These are phyloP conservation scores for Trissonchulus latispiculum DNA, from an alignment of 2,888 invertebrate species.

Conservation along the genomic window DNA sequence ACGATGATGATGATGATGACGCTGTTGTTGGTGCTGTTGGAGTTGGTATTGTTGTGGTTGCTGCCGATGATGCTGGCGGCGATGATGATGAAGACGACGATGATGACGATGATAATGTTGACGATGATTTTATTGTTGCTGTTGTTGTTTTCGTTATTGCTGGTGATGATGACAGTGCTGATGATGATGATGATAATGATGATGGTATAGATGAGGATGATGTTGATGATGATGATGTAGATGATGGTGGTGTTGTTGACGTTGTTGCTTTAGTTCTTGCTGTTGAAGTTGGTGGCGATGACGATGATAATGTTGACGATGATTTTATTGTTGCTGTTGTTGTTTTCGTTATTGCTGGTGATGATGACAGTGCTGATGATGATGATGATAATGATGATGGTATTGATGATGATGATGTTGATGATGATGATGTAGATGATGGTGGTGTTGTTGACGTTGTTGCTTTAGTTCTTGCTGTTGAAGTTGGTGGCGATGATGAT, in stretches of 20 bases:
- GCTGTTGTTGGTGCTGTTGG: background rate
- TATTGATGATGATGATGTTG: too few species aligned
- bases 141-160: too few species aligned
- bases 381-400: too few species aligned
- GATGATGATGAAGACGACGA: too few species aligned
- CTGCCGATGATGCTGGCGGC: conserved; percentile 1
- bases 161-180: too few species aligned
- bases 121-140: background rate
- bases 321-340: too few species aligned
- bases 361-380: too few species aligned
- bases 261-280: background rate
- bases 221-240: background rate
- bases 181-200: too few species aligned
- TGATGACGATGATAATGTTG: conserved; percentile 8
- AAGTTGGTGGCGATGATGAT: background rate
- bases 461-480: background rate
- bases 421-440: conserved; percentile 3
- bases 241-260: background rate
- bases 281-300: too few species aligned
- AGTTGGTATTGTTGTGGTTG: background rate
- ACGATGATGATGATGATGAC: background rate
- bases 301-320: conserved; percentile 6
- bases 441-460: background rate
- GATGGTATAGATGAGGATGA: too few species aligned
- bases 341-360: too few species aligned